A percentile compares a stretch with the other conserved stretches of the same genome.
These are phyloP conservation scores for Flabesymbios commensalis DNA, from an alignment of 2,888 invertebrate genomes.

Conservation along the genomic window DNA sequence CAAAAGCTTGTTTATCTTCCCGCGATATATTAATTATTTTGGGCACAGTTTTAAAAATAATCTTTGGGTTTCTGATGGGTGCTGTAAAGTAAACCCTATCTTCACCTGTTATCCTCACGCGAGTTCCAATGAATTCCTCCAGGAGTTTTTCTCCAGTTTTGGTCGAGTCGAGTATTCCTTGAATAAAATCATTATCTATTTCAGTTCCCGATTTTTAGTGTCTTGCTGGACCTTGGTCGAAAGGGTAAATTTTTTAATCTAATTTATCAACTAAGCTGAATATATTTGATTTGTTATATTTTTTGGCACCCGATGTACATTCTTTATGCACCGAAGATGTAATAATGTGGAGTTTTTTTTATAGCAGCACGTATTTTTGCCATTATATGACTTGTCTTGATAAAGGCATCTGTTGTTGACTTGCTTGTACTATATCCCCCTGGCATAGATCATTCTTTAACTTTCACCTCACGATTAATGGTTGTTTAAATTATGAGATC, in stretches of 20 bases:
- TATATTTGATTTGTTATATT: not conserved
- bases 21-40: not conserved
- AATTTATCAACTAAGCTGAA: not conserved
- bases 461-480: not conserved
- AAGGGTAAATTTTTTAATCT: not conserved
- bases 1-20: conserved; percentile 1
- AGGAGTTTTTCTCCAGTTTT: not conserved
- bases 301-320: not conserved
- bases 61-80: not conserved
- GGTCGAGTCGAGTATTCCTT: not conserved
- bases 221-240: not conserved
- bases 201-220: not conserved
- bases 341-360: not conserved
- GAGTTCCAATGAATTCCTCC: not conserved
- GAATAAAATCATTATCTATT: not conserved
- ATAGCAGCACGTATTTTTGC: not conserved
- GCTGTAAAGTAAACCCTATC: not conserved
- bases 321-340: not conserved
- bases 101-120: not conserved
- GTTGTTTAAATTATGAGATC: not conserved
- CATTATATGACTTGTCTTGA: not conserved
- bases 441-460: no score
- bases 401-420: no score
- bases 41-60: not conserved
- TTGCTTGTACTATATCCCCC: no score